These are phyloP conservation scores for Aselliscus stoliczkanus DNA, from an alignment of 2,797 vertebrate genomes.

Conservation along the genomic window DNA sequence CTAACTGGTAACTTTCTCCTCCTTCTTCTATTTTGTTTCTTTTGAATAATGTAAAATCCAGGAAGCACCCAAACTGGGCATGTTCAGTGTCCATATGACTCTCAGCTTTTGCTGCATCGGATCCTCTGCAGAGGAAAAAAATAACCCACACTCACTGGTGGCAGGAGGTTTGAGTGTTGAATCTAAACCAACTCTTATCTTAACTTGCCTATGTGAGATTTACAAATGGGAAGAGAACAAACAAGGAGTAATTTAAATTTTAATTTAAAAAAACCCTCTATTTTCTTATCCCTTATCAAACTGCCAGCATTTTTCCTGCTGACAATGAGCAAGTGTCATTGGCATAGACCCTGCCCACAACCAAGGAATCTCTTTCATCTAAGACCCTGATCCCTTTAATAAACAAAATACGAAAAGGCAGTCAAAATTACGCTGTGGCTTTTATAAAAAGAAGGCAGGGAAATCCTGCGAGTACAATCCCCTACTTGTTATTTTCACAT, in stretches of 20 bases:
- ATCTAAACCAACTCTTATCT: conserved; percentile 82
- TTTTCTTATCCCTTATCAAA: conserved; percentile 88
- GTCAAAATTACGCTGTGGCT: conserved; percentile 85
- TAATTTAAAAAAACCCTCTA: conserved; percentile 84
- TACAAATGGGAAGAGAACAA: conserved; percentile 84
- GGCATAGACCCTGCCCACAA: conserved; percentile 82
- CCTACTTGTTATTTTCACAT: conserved; percentile 91
- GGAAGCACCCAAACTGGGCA: conserved; percentile 69
- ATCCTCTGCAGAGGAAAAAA: not conserved
- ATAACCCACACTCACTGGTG: conserved; percentile 61
- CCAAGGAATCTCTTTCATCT: conserved; percentile 89
- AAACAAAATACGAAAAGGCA: conserved; percentile 88
- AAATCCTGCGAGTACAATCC: conserved; percentile 90
- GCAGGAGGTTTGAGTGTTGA: conserved; percentile 77
- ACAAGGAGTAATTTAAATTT: conserved; percentile 87
- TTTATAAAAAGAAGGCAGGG: conserved; percentile 86
- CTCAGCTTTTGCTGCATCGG: conserved; percentile 45
- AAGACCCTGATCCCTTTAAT: conserved; percentile 88
- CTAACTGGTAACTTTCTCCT: conserved; percentile 46
- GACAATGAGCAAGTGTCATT: conserved; percentile 85
- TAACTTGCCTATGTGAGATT: conserved; percentile 82
- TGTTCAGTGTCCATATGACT: conserved; percentile 34
- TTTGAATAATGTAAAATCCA: conserved; percentile 65
- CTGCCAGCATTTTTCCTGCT: conserved; percentile 82
- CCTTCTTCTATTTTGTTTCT: conserved; percentile 19